Evolutionary conservation across 2,888 invertebrate species (phyloP), one percentile per base, ranked within the genome.

Genomic region (Synanthedon andrenaeformis): DNA sequence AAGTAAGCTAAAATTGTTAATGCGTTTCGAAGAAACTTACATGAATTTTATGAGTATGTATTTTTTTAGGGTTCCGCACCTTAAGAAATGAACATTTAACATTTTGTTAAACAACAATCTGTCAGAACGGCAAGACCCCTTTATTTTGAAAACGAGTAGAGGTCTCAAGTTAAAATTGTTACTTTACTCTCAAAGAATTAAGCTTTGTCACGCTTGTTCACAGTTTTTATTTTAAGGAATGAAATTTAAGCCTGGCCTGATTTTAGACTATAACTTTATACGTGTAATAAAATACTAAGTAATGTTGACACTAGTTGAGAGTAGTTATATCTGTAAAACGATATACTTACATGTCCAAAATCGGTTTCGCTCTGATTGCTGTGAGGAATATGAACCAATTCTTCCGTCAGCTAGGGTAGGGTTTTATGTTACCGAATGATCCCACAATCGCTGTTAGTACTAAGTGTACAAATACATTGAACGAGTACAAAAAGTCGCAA

Each of bases 391-490:
- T 74, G 92, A 92, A 91, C 88, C 89, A 56, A 86, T 90, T 66
- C 92, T 93, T 77, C 93, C 92, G 77, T 92, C 92, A 80, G 91
- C 90, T 89, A 90, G 74, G 91, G 92, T 67, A 89, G 89, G 64
- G 92, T 92, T 35, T 59, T 80, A 62, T 91, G 56, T 93, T 93
- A 78, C 93, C 92, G 14, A 45, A n/a, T 54, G 90, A 91, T 59
- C 92, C 92, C 76, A 80, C 92, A 64, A 89, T 88, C 64, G 69
- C 91, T 58, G 91, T 23, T 10, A 17, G 91, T 82, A 83, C 86
- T 54, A 82, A 85, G 72, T 80, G 67, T 75, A 74, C 74, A 65
- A 74, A 72, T 76, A 69, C 70, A 74, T 74, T 64, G 72, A 70
- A 65, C 58, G 75, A 67, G 65, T 68, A 81, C 74, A 84, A 83